Percentiles rank a stretch among this genome's conserved stretches.
Conservation (phyloP, 2,888 invertebrate species). For the Netelia fuscicornis region DNA sequence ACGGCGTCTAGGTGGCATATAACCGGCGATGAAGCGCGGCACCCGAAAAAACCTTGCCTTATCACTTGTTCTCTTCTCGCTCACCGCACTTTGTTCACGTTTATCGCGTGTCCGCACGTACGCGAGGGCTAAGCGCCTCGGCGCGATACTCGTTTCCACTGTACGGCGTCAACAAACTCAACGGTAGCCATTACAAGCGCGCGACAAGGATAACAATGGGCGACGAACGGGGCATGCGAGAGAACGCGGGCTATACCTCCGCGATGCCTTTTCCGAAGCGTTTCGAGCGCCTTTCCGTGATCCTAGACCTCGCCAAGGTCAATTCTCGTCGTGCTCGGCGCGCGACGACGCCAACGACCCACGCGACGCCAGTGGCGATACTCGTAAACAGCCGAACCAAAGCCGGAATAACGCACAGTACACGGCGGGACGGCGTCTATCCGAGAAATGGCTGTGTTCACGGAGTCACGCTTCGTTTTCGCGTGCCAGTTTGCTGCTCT, state of each 20-base stretch:
- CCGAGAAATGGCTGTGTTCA: conserved; percentile 42
- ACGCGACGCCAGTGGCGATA: conserved; percentile 48
- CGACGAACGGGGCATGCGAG: conserved; percentile 69
- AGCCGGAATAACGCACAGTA: conserved; percentile 5
- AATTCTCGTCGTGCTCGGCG: conserved; percentile 52
- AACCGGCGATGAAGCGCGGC: conserved; percentile 61
- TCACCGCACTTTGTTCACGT: background rate
- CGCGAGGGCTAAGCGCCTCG: conserved; percentile 25
- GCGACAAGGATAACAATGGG: conserved; percentile 83
- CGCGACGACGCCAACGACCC: conserved; percentile 53
- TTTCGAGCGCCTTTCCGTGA: conserved; percentile 70
- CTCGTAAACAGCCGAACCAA: background rate
- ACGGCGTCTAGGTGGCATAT: conserved; percentile 69
- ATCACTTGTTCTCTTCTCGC: conserved; percentile 36
- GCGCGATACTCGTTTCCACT: conserved; percentile 66
- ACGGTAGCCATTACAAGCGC: conserved; percentile 80
- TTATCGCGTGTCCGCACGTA: background rate
- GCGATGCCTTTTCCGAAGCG: conserved; percentile 72
- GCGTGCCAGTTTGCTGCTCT: conserved; percentile 9
- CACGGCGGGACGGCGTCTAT: conserved; percentile 25
- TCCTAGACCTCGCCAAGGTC: conserved; percentile 71
- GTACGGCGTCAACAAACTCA: conserved; percentile 80
- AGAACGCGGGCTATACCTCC: conserved; percentile 65
- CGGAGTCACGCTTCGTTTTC: conserved; percentile 35
- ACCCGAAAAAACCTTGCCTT: conserved; percentile 46